Evolutionary conservation across 1,140 invertebrate genomes (phyloP).

Genomic region (Leptopilina clavipes): DNA sequence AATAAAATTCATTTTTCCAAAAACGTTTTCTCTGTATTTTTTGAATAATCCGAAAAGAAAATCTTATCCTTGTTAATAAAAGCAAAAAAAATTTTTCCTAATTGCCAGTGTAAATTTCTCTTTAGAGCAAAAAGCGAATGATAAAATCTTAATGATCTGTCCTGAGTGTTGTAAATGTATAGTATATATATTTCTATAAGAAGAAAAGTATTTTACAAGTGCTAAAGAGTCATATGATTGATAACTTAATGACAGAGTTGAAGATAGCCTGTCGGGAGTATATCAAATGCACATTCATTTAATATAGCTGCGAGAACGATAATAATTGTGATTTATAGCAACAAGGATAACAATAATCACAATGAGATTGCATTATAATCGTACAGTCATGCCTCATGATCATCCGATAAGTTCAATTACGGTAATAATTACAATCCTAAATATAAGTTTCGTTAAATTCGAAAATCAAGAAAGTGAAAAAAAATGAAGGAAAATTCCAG

Average conservation of each 20-base stretch:
- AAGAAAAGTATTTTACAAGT: constrained; percentile 10
- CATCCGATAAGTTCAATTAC: neutral
- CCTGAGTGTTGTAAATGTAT: neutral
- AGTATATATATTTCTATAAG: neutral
- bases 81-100: neutral
- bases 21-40: no score
- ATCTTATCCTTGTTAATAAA: no score
- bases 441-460: neutral
- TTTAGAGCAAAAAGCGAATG: neutral
- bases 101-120: neutral
- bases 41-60: no score
- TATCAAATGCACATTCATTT: constrained; percentile 5
- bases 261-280: neutral
- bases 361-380: neutral
- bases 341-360: constrained; percentile 13
- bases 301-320: constrained; percentile 7
- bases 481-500: neutral
- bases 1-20: no score
- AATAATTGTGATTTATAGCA: constrained; percentile 18
- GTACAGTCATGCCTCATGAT: constrained; percentile 24
- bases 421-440: neutral
- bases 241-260: constrained; percentile 20
- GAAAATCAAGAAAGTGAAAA: neutral
- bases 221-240: constrained; percentile 27
- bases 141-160: constrained; percentile 19